phyloP scores from a whole-genome alignment of 2,113 vertebrate genomes.

The Phyllostomus hastatus region DNA sequence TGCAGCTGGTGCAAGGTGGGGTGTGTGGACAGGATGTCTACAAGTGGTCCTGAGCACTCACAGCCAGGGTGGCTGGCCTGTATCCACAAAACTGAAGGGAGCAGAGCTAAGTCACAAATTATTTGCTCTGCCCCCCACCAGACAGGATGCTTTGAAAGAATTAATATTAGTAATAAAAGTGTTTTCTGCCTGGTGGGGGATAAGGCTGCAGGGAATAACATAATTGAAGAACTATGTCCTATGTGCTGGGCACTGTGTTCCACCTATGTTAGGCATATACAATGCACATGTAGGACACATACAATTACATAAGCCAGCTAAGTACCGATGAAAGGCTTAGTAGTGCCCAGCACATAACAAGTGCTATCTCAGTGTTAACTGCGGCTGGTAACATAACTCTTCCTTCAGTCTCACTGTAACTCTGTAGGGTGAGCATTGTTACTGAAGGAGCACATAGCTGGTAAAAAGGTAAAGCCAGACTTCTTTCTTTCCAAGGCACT shows the following conservation, averaged over 20 bases:
- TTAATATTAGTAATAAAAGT: constrained; percentile 22
- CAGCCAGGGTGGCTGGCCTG: neutral
- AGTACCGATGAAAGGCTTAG: neutral
- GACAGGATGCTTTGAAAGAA: neutral
- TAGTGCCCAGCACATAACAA: neutral
- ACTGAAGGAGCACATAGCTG: neutral
- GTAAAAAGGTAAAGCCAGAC: neutral
- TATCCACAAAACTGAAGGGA: neutral
- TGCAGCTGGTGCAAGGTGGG: neutral
- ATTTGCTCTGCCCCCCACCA: neutral
- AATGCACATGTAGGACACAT: neutral
- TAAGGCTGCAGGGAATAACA: neutral
- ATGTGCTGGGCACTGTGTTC: neutral
- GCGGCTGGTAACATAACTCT: neutral
- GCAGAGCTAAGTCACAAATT: neutral
- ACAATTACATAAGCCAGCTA: neutral
- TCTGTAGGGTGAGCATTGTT: neutral
- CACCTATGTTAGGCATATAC: neutral
- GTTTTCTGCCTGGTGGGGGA: neutral
- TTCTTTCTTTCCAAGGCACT: neutral
- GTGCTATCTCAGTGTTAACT: neutral
- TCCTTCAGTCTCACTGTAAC: neutral
- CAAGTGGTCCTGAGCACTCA: neutral
- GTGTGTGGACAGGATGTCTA: neutral
- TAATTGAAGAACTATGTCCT: neutral